Base-by-base conservation (phyloP, 2,113 vertebrate species). In the Syngnathus scovelli region DNA sequence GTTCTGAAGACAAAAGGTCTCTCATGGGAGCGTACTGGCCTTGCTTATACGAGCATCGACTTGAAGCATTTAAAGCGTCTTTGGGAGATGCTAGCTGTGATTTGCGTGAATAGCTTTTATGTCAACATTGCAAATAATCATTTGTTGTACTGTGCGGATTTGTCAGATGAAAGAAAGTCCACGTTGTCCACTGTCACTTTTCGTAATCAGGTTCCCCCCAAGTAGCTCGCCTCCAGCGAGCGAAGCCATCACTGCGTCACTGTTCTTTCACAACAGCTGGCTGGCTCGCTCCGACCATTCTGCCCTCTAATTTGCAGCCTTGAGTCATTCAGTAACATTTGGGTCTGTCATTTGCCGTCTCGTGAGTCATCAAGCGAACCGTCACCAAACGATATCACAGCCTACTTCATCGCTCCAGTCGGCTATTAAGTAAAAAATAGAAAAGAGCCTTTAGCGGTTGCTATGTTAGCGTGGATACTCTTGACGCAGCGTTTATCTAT, bases 1-100 rank as follows among this genome's bases (percentile, higher is more conserved):
- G 72, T 77, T 77, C 56, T 44, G 16, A 36, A 73, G 56, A 86
- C 81, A 85, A 86, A 83, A 78, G 68, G 1, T 72, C 68, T 78
- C 81, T 85, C 75, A 86, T 67, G 49, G 75, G 63, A 46, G 56
- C 56, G 48, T 13, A 18, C 6, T 51, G 74, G 43, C 55, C 7
- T 37, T 78, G 70, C 76, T 75, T 62, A 71, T 76, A 56, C 38
- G 70, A 68, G 60, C 72, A 69, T 79, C 51, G 75, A 61, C 63
- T 54, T 65, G 62, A 70, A 65, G 16, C 54, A 41, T 52, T 64
- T 69, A 66, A 65, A 62, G 65, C 64, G n/a, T 67, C 72, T 63
- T 38, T 54, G 12, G 13, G 68, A 76, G 76, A 70, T n/a, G n/a
- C 70, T 55, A 61, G 72, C 66, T 33, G 41, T 15, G 54, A 11